Percentiles rank a stretch among this genome's conserved stretches.
phyloP scores from a whole-genome alignment of 2,797 vertebrate genomes.

The Peromyscus attwateri region DNA sequence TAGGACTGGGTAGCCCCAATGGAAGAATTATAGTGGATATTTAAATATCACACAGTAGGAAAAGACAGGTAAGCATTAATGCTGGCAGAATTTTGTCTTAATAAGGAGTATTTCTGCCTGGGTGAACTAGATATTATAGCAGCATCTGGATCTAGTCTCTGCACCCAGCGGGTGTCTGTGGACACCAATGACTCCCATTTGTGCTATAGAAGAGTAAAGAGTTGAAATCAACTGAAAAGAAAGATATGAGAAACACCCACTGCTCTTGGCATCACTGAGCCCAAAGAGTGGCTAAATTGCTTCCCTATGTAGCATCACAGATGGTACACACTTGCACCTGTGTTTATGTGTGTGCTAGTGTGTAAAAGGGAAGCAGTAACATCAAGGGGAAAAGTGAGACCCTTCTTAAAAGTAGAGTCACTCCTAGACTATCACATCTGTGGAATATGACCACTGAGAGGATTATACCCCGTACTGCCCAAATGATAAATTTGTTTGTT shows the following conservation, averaged over 20 bases:
- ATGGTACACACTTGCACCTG: slow-evolving; percentile 57
- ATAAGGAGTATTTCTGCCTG: slow-evolving; percentile 77
- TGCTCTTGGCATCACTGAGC: slow-evolving; percentile 47
- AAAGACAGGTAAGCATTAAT: slow-evolving; percentile 72
- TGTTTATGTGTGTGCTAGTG: not conserved
- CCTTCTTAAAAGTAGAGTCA: not conserved
- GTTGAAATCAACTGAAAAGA: slow-evolving; percentile 57
- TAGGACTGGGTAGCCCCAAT: not conserved
- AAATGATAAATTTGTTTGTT: not conserved
- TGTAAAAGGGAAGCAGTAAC: not conserved
- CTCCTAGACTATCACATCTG: not conserved
- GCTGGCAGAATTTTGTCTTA: slow-evolving; percentile 75
- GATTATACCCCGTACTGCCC: not conserved
- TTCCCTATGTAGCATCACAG: slow-evolving; percentile 36
- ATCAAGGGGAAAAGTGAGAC: not conserved
- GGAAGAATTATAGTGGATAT: slow-evolving; percentile 40
- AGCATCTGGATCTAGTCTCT: slow-evolving; percentile 73
- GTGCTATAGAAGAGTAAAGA: slow-evolving; percentile 18
- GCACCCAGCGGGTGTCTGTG: slow-evolving; percentile 53
- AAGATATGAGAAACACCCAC: slow-evolving; percentile 28
- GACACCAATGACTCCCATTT: slow-evolving; percentile 65
- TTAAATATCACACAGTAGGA: slow-evolving; percentile 53
- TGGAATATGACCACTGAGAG: not conserved
- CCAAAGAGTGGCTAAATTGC: slow-evolving; percentile 41
- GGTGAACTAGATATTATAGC: slow-evolving; percentile 56